Base-by-base conservation (phyloP, 2,797 vertebrate genomes). In the Sitta carolinensis region DNA sequence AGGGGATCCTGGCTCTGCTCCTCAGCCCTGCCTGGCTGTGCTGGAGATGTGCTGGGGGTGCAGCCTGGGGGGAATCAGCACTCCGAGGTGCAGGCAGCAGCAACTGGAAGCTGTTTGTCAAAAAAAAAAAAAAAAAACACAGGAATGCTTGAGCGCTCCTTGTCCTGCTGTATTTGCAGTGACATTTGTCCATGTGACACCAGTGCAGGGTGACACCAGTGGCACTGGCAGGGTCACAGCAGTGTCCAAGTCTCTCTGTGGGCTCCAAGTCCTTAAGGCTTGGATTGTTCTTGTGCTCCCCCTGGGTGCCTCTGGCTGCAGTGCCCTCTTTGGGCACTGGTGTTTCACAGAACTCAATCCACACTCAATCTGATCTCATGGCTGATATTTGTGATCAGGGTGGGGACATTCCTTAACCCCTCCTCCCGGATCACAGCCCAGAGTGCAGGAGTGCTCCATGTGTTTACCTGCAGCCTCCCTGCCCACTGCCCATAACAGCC, bases 211-310 rank as follows among this genome's bases (percentile, higher is more conserved):
- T 11, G 50, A 26, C 13, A 0, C 50, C 59, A 48, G 10, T 45
- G 55, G 42, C 9, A 10, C 57, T 30, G 64, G 52, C 52, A 42
- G 75, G 34, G 34, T 48, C 83, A 15, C n/a, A 38, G 87, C 55
- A 25, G 2, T 8, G 29, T 16, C 40, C 1, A 4, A 11, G 34
- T 11, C 55, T 27, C 57, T 38, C 51, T 1, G 0, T 3, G 1
- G 23, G 48, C 48, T 50, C 67, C 43, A 22, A 5, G 5, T 32
- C 55, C 50, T 54, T 7, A 4, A 38, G 63, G 48, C 50, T 7
- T 3, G 27, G 16, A 8, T 32, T 30, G 7, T 15, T 20, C 38
- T 2, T 0, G 0, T 5, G 1, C 64, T 42, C 54, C 30, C 38
- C 32, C 38, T 2, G 4, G 12, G 1, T 27, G 26, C 30, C 59